phyloP scores from a whole-genome alignment of 1,140 invertebrate species.

The Mamestra configurata region DNA sequence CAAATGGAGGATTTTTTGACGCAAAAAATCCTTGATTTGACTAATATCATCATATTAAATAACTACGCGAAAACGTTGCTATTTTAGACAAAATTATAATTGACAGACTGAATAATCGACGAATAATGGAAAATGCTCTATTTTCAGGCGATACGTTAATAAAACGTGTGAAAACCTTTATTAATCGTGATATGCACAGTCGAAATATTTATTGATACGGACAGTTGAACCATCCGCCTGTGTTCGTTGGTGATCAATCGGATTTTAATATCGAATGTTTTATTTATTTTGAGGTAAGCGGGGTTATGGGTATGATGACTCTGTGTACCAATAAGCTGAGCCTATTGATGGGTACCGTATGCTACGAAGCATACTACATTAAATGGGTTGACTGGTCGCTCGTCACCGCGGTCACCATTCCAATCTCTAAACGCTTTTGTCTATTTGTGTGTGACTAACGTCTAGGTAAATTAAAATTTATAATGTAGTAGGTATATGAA shows the following conservation, averaged over 20 bases:
- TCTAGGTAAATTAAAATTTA: not conserved
- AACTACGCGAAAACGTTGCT: conserved; percentile 1
- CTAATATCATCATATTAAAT: not conserved
- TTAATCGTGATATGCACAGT: conserved; percentile 3
- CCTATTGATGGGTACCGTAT: not conserved
- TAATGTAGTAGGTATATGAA: not conserved
- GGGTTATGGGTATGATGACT: conserved; percentile 10
- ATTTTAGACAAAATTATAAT: conserved; percentile 19
- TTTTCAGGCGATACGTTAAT: conserved; percentile 20
- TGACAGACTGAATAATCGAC: conserved; percentile 2
- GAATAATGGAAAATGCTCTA: conserved; percentile 19
- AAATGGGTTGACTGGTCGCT: not conserved
- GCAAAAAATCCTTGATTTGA: no score
- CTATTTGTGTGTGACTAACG: no score
- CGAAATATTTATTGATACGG: conserved; percentile 20
- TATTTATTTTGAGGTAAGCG: conserved; percentile 28
- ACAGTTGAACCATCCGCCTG: not conserved
- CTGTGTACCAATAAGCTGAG: no score
- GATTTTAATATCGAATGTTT: conserved; percentile 27
- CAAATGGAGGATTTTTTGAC: no score
- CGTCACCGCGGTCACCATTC: no score
- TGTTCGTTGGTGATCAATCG: conserved; percentile 23
- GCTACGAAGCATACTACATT: not conserved
- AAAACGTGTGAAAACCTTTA: conserved; percentile 29
- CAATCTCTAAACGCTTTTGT: no score